These are phyloP conservation scores for Channa striata DNA, from an alignment of 2,797 vertebrate species.

Conservation along the genomic window DNA sequence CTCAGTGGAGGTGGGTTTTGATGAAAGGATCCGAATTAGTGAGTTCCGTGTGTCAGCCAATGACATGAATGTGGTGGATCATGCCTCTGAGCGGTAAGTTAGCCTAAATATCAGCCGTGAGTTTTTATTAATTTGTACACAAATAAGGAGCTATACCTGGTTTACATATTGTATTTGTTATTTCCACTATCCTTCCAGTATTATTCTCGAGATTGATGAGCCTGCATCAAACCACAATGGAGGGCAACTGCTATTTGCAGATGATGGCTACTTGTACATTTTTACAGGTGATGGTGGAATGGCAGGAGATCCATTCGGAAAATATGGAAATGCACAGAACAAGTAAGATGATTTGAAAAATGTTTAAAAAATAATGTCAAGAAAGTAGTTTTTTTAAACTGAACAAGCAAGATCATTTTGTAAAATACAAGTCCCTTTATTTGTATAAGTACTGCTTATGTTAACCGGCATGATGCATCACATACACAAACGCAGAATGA, in stretches of 20 bases:
- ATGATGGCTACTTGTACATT: constrained; percentile 94
- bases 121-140: no score
- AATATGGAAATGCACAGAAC: constrained; percentile 95
- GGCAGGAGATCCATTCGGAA: constrained; percentile 96
- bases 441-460: no score
- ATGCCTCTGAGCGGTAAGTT: constrained; percentile 92
- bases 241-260: constrained; percentile 93
- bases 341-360: constrained; percentile 82
- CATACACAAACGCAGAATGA: no score
- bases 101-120: not conserved
- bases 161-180: not conserved
- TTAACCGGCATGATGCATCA: no score
- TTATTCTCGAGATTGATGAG: constrained; percentile 95
- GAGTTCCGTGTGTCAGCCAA: constrained; percentile 91
- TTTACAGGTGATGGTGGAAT: constrained; percentile 98
- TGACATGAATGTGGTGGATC: constrained; percentile 93
- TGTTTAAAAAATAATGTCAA: not conserved
- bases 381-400: no score
- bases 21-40: constrained; percentile 95
- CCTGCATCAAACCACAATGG: constrained; percentile 97
- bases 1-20: constrained; percentile 88
- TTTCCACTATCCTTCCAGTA: constrained; percentile 74
- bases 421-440: no score
- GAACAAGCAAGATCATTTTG: no score
- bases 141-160: not conserved